Conservation (phyloP, 2,797 vertebrate species). For the Ciconia nigra region DNA sequence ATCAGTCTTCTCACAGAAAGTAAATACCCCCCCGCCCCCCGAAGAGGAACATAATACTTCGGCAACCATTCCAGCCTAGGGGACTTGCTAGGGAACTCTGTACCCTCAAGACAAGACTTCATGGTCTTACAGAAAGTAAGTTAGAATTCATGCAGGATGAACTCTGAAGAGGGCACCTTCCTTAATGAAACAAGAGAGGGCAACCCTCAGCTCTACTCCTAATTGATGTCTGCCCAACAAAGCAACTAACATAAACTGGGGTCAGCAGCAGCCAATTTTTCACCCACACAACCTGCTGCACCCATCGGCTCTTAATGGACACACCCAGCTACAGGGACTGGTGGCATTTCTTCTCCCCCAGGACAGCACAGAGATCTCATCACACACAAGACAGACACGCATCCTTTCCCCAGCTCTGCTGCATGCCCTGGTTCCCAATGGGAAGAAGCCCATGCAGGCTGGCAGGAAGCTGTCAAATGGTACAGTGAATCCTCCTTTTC, state of each 20-base stretch:
- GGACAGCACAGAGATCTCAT: neutral
- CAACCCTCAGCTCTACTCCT: neutral
- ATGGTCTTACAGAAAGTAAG: neutral
- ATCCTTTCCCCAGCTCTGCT: neutral
- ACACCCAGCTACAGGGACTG: neutral
- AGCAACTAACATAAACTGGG: neutral
- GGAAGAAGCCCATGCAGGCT: neutral
- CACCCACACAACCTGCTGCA: neutral
- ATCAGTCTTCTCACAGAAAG: neutral
- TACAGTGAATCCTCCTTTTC: neutral
- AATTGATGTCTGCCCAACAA: neutral
- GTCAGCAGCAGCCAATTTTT: neutral
- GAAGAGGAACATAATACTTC: neutral
- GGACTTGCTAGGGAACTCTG: neutral
- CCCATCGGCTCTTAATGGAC: neutral
- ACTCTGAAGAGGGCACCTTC: neutral
- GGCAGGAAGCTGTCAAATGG: neutral
- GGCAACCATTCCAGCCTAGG: neutral
- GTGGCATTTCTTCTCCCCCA: neutral
- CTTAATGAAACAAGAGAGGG: neutral
- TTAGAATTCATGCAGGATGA: neutral
- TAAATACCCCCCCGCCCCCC: neutral
- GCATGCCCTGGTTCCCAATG: accelerated
- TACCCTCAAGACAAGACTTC: neutral
- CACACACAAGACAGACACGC: accelerated